Base-by-base conservation (phyloP, 2,888 invertebrate genomes). In the Epistrophe grossulariae region DNA sequence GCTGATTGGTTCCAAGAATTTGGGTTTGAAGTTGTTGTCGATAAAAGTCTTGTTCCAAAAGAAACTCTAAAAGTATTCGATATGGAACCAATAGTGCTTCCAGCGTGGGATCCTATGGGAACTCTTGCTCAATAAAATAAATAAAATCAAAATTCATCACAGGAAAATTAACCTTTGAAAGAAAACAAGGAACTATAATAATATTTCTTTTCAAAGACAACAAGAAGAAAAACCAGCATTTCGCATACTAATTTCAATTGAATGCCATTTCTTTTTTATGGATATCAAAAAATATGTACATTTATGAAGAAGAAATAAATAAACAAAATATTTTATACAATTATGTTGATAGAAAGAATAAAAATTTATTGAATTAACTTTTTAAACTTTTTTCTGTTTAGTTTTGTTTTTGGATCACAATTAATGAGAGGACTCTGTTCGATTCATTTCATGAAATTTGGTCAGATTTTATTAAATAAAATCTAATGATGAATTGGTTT, bases 21-120 rank as follows among this genome's bases (percentile, higher is more conserved):
- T 90, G 96, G 96, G 0, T 97, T 97, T 90, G 98, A 98, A 94
- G 96, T 97, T 88, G 98, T 97, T 3, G 95, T 98, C 31, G 98
- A 98, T 92, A 97, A 97, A 93, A 97, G 96, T 91, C 95, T 94
- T 90, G 95, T 98, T 31, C 95, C 97, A 9, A 93, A 94, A 1
- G 95, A 96, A 57, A 96, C 98, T 10, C 90, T 98, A 89, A 94
- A 95, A 80, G 96, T 97, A 17, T 96, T 96, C 91, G 94, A 96
- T 66, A 95, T 96, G 91, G 94, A 95, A 80, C 96, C 98, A 0
- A 95, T 95, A 82, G 95, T 96, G 48, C 93, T 98, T 90, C 98
- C 98, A 4, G 97, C 98, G 0, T 98, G 98, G 98, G 98, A 98
- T 93, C 98, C 98, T 2, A 98, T 98, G 97, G 98, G 98, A 79